Evolutionary conservation across 2,113 vertebrate species (phyloP), one percentile per base, ranked within the genome.

Genomic region (Vimba vimba): DNA sequence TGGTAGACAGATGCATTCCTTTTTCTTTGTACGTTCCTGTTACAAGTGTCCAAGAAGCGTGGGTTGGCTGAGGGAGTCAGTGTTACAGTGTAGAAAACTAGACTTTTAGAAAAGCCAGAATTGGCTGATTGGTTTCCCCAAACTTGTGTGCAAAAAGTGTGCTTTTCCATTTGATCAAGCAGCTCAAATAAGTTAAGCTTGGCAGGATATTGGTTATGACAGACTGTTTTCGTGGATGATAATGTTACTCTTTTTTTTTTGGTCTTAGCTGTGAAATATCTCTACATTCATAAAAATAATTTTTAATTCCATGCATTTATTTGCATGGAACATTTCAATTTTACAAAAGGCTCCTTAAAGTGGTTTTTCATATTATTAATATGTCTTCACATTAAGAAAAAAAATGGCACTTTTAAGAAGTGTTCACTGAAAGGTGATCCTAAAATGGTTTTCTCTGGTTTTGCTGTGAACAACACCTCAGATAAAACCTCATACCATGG

Each of bases 1-100:
- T 60, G 23, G 25, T 79, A 52, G 82, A 84, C 75, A 50, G 30
- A 52, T 33, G 8, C 77, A 36, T 45, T 39, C 52, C 71, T 43
- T 39, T 80, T 43, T 69, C 71, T 83, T 76, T 64, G 47, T 33
- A n/a, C 36, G 13, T 19, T 78, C 43, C 19, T 69, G n/a, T 17
- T 45, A 33, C n/a, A 74, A 33, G 59, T 23, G 62, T 50, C 25
- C n/a, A 64, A n/a, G 21, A 69, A 43, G 1, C 17, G 3, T 79
- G 77, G 39, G 3, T 43, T 33, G 79, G 12, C 57, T 75, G 60
- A 43, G 23, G n/a, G 60, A 36, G 25, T 62, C n/a, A 45, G 21
- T 60, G 45, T 66, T n/a, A 27, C 12, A 76, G 30, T 33, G 43
- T 4, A 76, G 45, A 23, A 36, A 52, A 15, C 23, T 25, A 39